A percentile compares a stretch with the other conserved stretches of the same genome.
phyloP scores from a whole-genome alignment of 2,113 vertebrate species.

The Campylorhamphus procurvoides region DNA sequence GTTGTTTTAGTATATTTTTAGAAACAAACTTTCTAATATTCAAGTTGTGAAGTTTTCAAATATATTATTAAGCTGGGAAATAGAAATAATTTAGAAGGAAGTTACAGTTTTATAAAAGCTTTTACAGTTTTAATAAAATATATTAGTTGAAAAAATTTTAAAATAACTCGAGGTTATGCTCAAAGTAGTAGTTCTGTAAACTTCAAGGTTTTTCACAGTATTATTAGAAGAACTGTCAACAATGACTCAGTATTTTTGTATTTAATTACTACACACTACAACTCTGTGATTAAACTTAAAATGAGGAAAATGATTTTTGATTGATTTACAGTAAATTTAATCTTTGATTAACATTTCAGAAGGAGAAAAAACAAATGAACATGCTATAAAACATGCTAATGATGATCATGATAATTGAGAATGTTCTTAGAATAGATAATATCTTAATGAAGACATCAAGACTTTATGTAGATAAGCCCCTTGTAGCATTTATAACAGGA shows the following conservation, averaged over 20 bases:
- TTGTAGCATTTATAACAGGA: background rate
- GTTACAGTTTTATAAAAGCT: background rate
- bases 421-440: constrained; percentile 25
- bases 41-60: background rate
- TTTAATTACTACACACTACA: background rate
- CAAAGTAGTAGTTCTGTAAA: background rate
- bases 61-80: background rate
- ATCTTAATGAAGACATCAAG: constrained; percentile 6
- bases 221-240: background rate
- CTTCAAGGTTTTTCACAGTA: background rate
- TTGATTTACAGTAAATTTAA: constrained; percentile 45
- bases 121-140: background rate
- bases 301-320: background rate
- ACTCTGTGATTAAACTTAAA: background rate
- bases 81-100: background rate
- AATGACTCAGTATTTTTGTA: background rate
- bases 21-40: background rate
- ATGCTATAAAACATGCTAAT: constrained; percentile 39
- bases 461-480: background rate
- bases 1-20: background rate
- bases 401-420: constrained; percentile 32
- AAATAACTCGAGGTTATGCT: background rate
- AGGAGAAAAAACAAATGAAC: constrained; percentile 35
- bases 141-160: background rate
- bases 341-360: constrained; percentile 46